Conservation (phyloP, 2,113 vertebrate species). For the Pygoscelis adeliae region DNA sequence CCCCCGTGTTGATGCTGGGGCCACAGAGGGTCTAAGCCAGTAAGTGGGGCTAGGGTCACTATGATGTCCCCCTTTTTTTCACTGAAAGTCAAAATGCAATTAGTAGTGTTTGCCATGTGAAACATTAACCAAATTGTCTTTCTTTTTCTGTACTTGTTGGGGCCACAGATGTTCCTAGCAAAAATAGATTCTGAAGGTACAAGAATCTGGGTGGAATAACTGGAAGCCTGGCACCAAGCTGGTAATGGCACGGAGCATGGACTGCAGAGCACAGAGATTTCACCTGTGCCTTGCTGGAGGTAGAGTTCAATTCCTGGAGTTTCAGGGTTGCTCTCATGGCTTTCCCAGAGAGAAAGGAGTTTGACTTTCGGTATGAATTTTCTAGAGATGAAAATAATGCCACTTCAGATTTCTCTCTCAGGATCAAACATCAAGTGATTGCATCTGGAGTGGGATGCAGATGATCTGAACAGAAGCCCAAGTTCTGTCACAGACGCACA, state of each 20-base stretch:
- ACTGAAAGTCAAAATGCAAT: neutral
- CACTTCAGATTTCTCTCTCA: neutral
- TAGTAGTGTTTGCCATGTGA: neutral
- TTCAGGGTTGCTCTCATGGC: neutral
- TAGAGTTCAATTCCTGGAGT: neutral
- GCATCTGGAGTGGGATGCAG: neutral
- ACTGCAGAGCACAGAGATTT: neutral
- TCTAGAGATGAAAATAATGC: neutral
- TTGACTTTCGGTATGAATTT: neutral
- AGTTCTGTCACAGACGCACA: neutral
- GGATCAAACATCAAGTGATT: neutral
- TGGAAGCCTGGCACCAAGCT: neutral
- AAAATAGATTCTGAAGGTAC: neutral
- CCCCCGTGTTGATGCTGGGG: neutral
- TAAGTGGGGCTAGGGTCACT: neutral
- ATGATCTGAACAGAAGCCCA: neutral
- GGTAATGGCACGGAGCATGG: rapidly evolving
- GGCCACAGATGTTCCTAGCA: neutral
- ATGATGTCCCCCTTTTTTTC: neutral
- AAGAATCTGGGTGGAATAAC: neutral
- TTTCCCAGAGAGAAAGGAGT: neutral
- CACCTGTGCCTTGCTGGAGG: neutral
- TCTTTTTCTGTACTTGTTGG: neutral
- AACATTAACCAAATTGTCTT: neutral
- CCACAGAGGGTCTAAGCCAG: neutral